Percentiles rank a stretch among this genome's conserved stretches.
Evolutionary conservation across 2,113 vertebrate species (phyloP).

Genomic region (Nothoprocta pentlandii): DNA sequence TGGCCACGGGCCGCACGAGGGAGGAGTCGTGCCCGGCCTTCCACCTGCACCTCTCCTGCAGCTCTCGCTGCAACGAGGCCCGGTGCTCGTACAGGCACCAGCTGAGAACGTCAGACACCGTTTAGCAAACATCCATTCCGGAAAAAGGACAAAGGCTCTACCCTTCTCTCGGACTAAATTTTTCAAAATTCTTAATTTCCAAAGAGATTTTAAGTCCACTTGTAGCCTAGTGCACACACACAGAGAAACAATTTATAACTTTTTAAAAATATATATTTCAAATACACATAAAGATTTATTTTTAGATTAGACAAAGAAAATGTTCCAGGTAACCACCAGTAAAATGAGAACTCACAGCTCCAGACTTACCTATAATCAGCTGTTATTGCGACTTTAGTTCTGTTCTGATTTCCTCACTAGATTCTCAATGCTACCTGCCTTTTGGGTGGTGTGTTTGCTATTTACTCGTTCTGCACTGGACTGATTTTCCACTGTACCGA

Average conservation of each 20-base stretch:
- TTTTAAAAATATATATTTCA: not conserved
- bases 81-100: too few species aligned
- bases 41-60: too few species aligned
- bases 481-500: not conserved
- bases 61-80: too few species aligned
- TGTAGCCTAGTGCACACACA: not conserved
- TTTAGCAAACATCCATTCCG: not conserved
- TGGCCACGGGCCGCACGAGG: not conserved
- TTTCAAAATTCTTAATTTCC: not conserved
- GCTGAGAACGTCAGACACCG: not conserved
- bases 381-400: not conserved
- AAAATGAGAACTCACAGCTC: not conserved
- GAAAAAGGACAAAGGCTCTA: not conserved
- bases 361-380: not conserved
- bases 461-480: not conserved
- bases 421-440: too few species aligned
- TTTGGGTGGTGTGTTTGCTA: too few species aligned
- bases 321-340: not conserved
- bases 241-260: too few species aligned
- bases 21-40: too few species aligned
- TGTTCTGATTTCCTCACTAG: too few species aligned
- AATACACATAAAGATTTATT: not conserved
- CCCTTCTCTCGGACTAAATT: not conserved
- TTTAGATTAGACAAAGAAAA: not conserved
- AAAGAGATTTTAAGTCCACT: not conserved